Base-by-base conservation (phyloP, 2,888 invertebrate genomes). In the Pelosia muscerda region DNA sequence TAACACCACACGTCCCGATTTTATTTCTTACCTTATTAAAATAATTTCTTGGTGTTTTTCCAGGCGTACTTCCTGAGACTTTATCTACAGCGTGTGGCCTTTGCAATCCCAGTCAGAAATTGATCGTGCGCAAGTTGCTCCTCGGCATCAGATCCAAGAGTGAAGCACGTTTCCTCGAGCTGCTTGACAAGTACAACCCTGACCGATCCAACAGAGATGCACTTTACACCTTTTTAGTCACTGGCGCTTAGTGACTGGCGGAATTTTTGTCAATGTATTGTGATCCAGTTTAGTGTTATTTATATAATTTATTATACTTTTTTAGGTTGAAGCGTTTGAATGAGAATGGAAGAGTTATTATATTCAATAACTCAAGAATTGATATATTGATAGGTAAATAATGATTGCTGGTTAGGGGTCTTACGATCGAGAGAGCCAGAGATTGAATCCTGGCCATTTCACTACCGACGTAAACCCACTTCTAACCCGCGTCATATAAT, bases 101-200 rank as follows among this genome's bases (percentile, higher is more conserved):
- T 80, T 97, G 97, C 86, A 95, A 96, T 22, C 92, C 95, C 19
- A 96, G 95, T 75, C 97, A 97, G 87, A 96, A 96, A 81, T 87
- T 90, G 60, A 96, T 96, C 9, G 93, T 95, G 2, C 87, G 93
- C 71, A 96, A 96, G 82, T 95, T 97, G 15, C 95, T 97, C 54
- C 95, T 96, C n/a, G 96, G 95, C 81, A 95, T 98, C 80, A 95
- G 96, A 73, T 95, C 96, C 25, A 96, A 97, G 78, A 97, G 97
- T 82, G 96, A 96, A 25, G 94, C 95, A 0, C 93, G 96, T 79
- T 98, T 97, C 95, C 92, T 95, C 9, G 95, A 96, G 70, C 92
- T 98, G 6, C 95, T 97, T 75, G 95, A 93, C 68, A 97, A 97
- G 89, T 98, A 96, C 87, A 97, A 97, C 87, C 96, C 97, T 0